Evolutionary conservation across 2,113 vertebrate genomes (phyloP).

Genomic region (Panthera uncia): DNA sequence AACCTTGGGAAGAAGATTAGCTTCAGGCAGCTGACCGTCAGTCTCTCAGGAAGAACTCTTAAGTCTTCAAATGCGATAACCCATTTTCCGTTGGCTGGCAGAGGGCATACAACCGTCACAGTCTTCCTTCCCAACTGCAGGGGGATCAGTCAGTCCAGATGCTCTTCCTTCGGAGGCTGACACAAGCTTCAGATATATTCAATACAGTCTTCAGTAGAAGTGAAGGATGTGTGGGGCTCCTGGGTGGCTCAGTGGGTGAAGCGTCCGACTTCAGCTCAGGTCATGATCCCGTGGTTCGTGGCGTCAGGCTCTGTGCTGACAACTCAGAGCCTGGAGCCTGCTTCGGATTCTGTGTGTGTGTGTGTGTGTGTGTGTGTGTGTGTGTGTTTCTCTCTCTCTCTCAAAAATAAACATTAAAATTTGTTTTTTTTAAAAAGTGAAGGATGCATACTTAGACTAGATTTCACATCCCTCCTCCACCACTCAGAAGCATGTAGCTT

Average conservation of each 20-base stretch:
- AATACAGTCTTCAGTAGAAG: background rate
- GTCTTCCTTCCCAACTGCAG: background rate
- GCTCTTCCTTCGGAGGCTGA: background rate
- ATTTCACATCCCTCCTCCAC: background rate
- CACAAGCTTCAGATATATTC: background rate
- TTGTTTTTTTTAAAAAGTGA: too few species aligned
- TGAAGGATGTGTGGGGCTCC: background rate
- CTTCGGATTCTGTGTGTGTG: too few species aligned
- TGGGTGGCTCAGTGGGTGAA: too few species aligned
- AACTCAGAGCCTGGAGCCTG: too few species aligned
- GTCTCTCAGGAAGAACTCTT: background rate
- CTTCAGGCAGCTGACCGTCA: background rate
- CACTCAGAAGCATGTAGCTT: rapidly evolving
- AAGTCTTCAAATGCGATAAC: background rate
- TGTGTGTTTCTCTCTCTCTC: too few species aligned
- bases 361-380: too few species aligned
- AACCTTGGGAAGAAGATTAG: background rate
- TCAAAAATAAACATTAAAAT: too few species aligned
- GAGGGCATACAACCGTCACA: rapidly evolving
- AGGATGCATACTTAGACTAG: background rate
- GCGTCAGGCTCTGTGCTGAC: too few species aligned
- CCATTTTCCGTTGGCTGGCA: background rate
- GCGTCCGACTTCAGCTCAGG: too few species aligned
- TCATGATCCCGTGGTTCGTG: too few species aligned
- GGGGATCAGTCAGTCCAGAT: background rate